These are phyloP conservation scores for Drosophila triauraria DNA, from an alignment of 1,140 invertebrate genomes.

Conservation along the genomic window DNA sequence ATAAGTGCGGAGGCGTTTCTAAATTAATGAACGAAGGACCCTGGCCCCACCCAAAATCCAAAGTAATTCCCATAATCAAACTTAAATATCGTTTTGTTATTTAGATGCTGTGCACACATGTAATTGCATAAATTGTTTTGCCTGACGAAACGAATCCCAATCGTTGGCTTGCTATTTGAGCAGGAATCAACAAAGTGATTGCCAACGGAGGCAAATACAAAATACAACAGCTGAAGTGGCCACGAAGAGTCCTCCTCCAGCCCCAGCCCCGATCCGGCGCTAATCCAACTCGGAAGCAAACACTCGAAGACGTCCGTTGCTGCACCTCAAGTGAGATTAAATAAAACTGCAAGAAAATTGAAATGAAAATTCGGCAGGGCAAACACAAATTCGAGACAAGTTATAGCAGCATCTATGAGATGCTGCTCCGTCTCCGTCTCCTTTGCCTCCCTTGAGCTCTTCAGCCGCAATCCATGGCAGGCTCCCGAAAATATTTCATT, in stretches of 20 bases:
- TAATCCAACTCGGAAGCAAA: conserved; percentile 37
- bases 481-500: conserved; percentile 66
- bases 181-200: conserved; percentile 20
- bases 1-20: neutral
- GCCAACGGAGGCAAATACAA: conserved; percentile 8
- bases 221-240: conserved; percentile 18
- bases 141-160: conserved; percentile 8
- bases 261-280: conserved; percentile 1
- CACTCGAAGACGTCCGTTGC: conserved; percentile 65
- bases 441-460: neutral
- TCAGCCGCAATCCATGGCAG: conserved; percentile 2
- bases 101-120: conserved; percentile 6
- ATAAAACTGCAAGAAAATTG: conserved; percentile 80
- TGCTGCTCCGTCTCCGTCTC: neutral
- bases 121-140: conserved; percentile 20
- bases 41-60: neutral
- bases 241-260: neutral
- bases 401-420: conserved; percentile 59
- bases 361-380: conserved; percentile 80
- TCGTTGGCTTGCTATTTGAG: neutral
- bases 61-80: conserved; percentile 3
- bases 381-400: conserved; percentile 80
- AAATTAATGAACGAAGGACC: neutral
- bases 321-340: conserved; percentile 83
- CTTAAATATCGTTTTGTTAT: conserved; percentile 12